Percentiles rank a stretch among this genome's conserved stretches.
These are phyloP conservation scores for Aelia acuminata DNA, from an alignment of 2,888 invertebrate genomes.

Conservation along the genomic window DNA sequence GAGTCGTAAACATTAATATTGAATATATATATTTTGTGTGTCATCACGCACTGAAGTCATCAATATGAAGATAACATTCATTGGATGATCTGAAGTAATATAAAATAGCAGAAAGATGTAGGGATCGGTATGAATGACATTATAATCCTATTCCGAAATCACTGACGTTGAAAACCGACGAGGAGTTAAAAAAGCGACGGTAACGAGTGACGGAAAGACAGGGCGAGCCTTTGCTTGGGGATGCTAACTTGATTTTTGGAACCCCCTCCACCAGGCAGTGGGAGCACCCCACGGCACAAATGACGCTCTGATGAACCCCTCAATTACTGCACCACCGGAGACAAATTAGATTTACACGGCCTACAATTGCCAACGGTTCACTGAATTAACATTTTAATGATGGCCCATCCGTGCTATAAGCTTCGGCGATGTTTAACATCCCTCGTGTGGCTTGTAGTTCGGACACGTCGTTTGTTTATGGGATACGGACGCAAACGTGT, in stretches of 20 bases:
- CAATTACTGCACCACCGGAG: slow-evolving; percentile 46
- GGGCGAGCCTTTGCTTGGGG: background rate
- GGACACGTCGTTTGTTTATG: background rate
- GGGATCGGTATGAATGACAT: background rate
- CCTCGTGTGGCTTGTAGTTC: background rate
- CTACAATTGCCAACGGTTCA: slow-evolving; percentile 50
- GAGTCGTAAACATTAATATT: too few species aligned
- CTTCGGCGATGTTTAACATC: background rate
- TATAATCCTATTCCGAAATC: slow-evolving; percentile 26
- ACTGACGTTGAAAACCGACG: slow-evolving; percentile 32
- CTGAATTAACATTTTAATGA: slow-evolving; percentile 57
- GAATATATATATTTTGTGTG: too few species aligned
- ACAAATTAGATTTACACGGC: slow-evolving; percentile 52
- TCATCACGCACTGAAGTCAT: too few species aligned
- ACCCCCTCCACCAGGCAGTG: slow-evolving; percentile 3
- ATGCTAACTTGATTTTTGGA: slow-evolving; percentile 47
- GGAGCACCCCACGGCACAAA: slow-evolving; percentile 48
- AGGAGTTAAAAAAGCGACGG: slow-evolving; percentile 2
- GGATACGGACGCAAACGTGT: background rate
- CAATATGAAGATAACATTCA: background rate
- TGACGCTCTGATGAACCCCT: slow-evolving; percentile 58
- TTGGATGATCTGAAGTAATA: background rate
- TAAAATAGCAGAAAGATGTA: background rate
- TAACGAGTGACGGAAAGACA: slow-evolving; percentile 36
- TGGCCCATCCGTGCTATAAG: background rate